Evolutionary conservation across 2,888 invertebrate genomes (phyloP).

Genomic region (Ditylenchus weischeri): DNA sequence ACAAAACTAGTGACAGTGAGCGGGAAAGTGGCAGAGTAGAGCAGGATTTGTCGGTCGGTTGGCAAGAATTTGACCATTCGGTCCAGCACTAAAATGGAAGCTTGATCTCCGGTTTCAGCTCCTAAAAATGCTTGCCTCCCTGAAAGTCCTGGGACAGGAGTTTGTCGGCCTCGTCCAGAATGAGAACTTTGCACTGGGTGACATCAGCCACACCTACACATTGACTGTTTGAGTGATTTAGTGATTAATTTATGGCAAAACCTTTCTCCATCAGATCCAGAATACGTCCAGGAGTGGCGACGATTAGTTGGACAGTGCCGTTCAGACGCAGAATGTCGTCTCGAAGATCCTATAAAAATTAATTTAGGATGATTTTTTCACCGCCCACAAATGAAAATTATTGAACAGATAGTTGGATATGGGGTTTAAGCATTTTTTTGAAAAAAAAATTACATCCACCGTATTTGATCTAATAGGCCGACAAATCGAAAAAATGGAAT

Average conservation of each 20-base stretch:
- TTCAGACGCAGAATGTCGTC: conserved; percentile 99
- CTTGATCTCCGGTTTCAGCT: background rate
- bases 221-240: no score
- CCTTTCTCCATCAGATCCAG: conserved; percentile 98
- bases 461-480: no score
- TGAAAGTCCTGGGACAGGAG: conserved; percentile 38
- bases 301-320: conserved; percentile 91
- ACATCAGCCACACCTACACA: conserved; percentile 72
- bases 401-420: no score
- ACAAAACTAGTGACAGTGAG: conserved; percentile 96
- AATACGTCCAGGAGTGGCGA: conserved; percentile 98
- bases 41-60: conserved; percentile 88
- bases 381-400: no score
- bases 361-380: no score
- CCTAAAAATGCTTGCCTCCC: conserved; percentile 69
- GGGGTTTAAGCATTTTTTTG: no score
- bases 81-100: conserved; percentile 5
- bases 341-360: conserved; percentile 64
- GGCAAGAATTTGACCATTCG: conserved; percentile 90
- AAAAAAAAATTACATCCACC: no score
- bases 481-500: no score
- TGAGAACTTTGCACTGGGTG: conserved; percentile 91
- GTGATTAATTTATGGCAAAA: background rate
- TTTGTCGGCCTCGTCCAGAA: conserved; percentile 73
- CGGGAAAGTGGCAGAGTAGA: conserved; percentile 98